Evolutionary conservation across 2,797 vertebrate genomes (phyloP).

Genomic region (Cyclopterus lumpus): DNA sequence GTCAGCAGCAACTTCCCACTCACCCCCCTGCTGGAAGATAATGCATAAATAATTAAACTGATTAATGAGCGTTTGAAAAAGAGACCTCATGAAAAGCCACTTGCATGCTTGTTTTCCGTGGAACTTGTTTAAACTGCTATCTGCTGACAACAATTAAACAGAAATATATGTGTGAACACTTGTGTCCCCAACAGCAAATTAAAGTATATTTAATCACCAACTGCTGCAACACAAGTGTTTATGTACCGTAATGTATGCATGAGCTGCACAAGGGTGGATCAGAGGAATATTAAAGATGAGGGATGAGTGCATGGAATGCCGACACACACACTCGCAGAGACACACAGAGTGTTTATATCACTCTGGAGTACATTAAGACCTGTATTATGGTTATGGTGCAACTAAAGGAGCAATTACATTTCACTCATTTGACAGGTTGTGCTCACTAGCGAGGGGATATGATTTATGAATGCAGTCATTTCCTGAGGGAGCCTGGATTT

Average conservation of each 20-base stretch:
- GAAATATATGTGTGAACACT: conserved; percentile 21
- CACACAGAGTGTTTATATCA: not conserved
- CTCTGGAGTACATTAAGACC: conserved; percentile 1
- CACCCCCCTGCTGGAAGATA: conserved; percentile 42
- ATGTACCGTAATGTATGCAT: conserved; percentile 38
- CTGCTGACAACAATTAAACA: conserved; percentile 17
- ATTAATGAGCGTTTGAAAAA: conserved; percentile 57
- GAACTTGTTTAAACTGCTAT: conserved; percentile 29
- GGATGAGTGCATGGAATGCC: conserved; percentile 22
- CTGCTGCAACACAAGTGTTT: conserved; percentile 34
- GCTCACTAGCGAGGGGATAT: not conserved
- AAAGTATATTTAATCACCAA: conserved; percentile 25
- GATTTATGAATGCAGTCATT: conserved; percentile 3
- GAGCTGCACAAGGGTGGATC: conserved; percentile 33
- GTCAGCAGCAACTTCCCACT: conserved; percentile 40
- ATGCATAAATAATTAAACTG: conserved; percentile 68
- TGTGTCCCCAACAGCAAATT: conserved; percentile 39
- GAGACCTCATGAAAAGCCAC: conserved; percentile 38
- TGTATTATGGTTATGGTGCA: not conserved
- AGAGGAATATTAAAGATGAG: conserved; percentile 40
- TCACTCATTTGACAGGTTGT: conserved; percentile 3
- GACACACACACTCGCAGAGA: not conserved
- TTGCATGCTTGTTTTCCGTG: conserved; percentile 18
- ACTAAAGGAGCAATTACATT: not conserved
- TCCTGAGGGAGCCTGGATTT: conserved; percentile 14